phyloP scores from a whole-genome alignment of 2,113 vertebrate genomes.

The Ciconia stormi region DNA sequence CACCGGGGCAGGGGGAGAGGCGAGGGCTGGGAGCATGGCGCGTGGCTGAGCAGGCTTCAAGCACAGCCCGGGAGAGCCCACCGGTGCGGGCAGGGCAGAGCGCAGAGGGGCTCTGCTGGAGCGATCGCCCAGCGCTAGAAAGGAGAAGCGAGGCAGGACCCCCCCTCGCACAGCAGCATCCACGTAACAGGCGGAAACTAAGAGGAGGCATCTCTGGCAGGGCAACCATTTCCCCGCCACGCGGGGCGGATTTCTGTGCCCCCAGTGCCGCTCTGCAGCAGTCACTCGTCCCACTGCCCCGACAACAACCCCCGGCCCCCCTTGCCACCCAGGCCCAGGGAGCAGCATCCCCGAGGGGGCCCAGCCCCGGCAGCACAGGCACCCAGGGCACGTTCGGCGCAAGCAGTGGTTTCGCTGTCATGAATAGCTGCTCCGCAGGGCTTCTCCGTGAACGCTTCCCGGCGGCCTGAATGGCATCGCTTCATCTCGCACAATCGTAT shows the following conservation, averaged over 20 bases:
- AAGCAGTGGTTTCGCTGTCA: accelerated
- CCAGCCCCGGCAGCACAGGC: background rate
- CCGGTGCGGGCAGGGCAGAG: background rate
- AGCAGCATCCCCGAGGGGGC: accelerated
- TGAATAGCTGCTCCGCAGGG: background rate
- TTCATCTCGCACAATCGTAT: background rate
- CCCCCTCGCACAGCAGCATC: background rate
- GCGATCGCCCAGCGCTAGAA: accelerated
- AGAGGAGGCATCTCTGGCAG: background rate
- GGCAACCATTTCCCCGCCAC: accelerated
- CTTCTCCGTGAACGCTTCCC: background rate
- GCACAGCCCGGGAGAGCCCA: accelerated
- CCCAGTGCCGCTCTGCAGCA: background rate
- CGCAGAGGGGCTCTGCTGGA: background rate
- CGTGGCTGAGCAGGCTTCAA: background rate
- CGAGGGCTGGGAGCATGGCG: accelerated
- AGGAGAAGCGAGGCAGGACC: background rate
- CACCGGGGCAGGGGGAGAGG: background rate
- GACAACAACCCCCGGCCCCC: background rate
- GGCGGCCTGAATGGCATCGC: background rate
- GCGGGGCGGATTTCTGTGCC: background rate
- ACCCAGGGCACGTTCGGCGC: accelerated
- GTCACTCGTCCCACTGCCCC: accelerated
- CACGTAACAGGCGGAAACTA: background rate
- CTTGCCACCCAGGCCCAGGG: background rate